Evolutionary conservation across 2,888 invertebrate species (phyloP).

Genomic region (Vandiemenella viatica): DNA sequence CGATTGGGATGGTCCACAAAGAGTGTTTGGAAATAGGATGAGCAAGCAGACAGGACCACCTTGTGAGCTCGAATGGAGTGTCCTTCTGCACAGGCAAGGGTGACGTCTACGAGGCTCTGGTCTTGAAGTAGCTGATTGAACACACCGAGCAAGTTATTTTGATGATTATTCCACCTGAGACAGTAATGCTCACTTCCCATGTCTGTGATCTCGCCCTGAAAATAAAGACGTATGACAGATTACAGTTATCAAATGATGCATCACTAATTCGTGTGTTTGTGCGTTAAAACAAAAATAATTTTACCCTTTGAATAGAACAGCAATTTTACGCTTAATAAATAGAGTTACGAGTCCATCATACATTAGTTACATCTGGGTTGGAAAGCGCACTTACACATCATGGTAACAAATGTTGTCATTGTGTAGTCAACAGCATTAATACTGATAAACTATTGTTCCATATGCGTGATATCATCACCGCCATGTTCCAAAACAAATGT

Average conservation of each 20-base stretch:
- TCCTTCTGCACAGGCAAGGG: conserved; percentile 91
- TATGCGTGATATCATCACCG: too few relatives aligned
- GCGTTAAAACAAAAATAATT: too few relatives aligned
- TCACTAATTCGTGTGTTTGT: too few relatives aligned
- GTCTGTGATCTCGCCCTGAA: conserved; percentile 74
- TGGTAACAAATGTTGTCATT: too few relatives aligned
- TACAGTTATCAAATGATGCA: not conserved
- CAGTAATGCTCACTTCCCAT: conserved; percentile 98
- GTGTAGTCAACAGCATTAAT: too few relatives aligned
- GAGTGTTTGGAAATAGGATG: conserved; percentile 85
- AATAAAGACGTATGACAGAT: conserved; percentile 22
- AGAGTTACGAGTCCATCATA: too few relatives aligned
- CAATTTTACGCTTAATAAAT: too few relatives aligned
- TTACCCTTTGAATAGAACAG: too few relatives aligned
- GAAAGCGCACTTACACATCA: too few relatives aligned
- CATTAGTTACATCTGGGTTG: too few relatives aligned
- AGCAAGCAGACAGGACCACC: conserved; percentile 90
- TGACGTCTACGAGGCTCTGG: conserved; percentile 91
- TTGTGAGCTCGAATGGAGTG: conserved; percentile 88
- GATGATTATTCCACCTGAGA: conserved; percentile 98
- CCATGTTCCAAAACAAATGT: conserved; percentile 9
- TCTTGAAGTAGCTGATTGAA: conserved; percentile 91
- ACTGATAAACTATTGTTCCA: too few relatives aligned
- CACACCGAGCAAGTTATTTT: conserved; percentile 92
- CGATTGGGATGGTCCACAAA: conserved; percentile 86